Conservation (phyloP, 1,140 invertebrate species). For the Trichoplusia ni region DNA sequence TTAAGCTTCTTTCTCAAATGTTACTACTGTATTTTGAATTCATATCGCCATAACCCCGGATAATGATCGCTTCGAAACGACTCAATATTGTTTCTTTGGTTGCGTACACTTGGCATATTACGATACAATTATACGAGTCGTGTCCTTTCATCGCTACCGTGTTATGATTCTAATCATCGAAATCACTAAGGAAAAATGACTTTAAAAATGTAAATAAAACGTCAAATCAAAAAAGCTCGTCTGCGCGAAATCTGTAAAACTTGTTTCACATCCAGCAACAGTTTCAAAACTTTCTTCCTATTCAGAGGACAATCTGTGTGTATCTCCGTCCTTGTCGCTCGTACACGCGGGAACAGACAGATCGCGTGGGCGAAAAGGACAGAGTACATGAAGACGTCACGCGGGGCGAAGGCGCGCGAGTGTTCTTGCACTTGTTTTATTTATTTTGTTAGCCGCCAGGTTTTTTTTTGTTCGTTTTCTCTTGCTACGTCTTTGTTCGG, state of each 20-base stretch:
- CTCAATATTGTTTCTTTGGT: neutral
- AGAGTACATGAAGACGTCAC: conserved; percentile 77
- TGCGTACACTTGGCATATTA: no score
- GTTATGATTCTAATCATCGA: neutral
- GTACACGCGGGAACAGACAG: conserved; percentile 9
- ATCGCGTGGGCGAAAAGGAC: conserved; percentile 60
- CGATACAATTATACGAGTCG: no score
- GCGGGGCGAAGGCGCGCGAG: conserved; percentile 69
- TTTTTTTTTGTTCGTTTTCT: conserved; percentile 67
- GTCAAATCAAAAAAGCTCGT: conserved; percentile 67
- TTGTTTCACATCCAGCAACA: conserved; percentile 73
- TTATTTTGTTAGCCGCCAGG: conserved; percentile 71
- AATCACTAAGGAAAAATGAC: conserved; percentile 6
- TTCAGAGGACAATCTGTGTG: conserved; percentile 51
- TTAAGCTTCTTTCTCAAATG: neutral
- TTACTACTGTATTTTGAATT: neutral
- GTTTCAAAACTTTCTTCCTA: conserved; percentile 78
- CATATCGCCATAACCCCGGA: neutral
- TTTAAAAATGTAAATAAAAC: conserved; percentile 57
- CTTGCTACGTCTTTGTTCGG: conserved; percentile 77
- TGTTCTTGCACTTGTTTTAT: conserved; percentile 78
- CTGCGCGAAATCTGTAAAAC: conserved; percentile 77
- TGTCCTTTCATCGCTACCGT: neutral
- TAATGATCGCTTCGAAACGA: neutral
- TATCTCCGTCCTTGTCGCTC: conserved; percentile 57